These are phyloP conservation scores for Patella vulgata DNA, from an alignment of 1,140 invertebrate species.

Conservation along the genomic window DNA sequence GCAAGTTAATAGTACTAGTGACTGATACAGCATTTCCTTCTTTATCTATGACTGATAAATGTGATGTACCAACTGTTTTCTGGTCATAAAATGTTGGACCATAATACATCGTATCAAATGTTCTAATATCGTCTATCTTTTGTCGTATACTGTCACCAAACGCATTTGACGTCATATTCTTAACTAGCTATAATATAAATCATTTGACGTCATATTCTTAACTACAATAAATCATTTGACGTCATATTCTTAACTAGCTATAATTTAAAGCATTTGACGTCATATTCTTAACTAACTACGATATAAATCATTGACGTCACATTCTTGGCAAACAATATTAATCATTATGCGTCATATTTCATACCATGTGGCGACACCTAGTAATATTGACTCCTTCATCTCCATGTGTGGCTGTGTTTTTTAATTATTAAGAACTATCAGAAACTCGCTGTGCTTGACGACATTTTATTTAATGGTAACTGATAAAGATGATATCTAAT, in stretches of 20 bases:
- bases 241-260: constrained; percentile 76
- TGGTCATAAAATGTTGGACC: constrained; percentile 40
- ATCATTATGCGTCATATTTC: too few relatives aligned
- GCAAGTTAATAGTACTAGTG: constrained; percentile 87
- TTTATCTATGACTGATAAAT: constrained; percentile 83
- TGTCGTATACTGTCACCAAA: constrained; percentile 73
- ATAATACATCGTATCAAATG: constrained; percentile 69
- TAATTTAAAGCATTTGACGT: too few relatives aligned
- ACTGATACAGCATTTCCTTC: constrained; percentile 93
- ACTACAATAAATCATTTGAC: too few relatives aligned
- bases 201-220: too few relatives aligned
- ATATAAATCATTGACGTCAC: constrained; percentile 74
- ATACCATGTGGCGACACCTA: too few relatives aligned
- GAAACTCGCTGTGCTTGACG: too few relatives aligned
- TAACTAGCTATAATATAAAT: constrained; percentile 71
- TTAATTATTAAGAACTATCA: too few relatives aligned
- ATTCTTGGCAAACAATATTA: constrained; percentile 73
- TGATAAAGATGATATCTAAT: too few relatives aligned
- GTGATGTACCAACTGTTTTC: constrained; percentile 78
- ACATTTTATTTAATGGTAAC: too few relatives aligned
- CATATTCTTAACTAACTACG: too few relatives aligned
- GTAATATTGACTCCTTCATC: too few relatives aligned
- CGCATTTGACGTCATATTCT: constrained; percentile 74
- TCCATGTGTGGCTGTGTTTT: too few relatives aligned
- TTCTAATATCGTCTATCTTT: constrained; percentile 76